These are phyloP conservation scores for Pipistrellus kuhlii DNA, from an alignment of 2,797 vertebrate genomes.

Conservation along the genomic window DNA sequence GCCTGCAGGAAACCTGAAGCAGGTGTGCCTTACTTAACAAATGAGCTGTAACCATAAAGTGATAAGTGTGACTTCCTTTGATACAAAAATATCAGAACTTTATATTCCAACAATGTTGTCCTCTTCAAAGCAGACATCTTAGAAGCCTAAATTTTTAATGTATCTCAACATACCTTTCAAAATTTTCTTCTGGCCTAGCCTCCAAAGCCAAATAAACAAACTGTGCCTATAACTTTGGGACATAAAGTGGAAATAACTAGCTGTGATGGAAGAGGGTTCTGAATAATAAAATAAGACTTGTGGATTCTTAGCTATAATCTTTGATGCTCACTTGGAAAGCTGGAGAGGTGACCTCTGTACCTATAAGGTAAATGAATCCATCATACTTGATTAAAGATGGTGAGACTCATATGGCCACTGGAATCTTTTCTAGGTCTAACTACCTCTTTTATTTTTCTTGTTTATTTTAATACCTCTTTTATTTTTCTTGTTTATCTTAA, in stretches of 20 bases:
- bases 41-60: constrained; percentile 22
- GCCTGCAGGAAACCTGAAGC: constrained; percentile 7
- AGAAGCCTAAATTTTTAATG: constrained; percentile 30
- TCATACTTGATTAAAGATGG: not conserved
- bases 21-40: constrained; percentile 41
- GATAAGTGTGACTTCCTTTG: constrained; percentile 45
- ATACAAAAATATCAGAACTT: constrained; percentile 13
- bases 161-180: not conserved
- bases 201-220: not conserved
- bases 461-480: not conserved
- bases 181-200: constrained; percentile 8
- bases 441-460: not conserved
- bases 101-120: not conserved
- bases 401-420: not conserved
- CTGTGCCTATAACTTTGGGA: not conserved
- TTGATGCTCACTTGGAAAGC: not conserved
- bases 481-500: not conserved
- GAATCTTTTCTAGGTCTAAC: not conserved
- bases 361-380: not conserved
- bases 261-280: not conserved
- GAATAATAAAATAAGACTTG: not conserved
- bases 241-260: constrained; percentile 17
- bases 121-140: constrained; percentile 20
- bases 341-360: not conserved
- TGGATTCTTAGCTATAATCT: not conserved